Percentiles rank a stretch among this genome's conserved stretches.
Conservation (phyloP, 2,113 vertebrate species). For the Melanerpes formicivorus region DNA sequence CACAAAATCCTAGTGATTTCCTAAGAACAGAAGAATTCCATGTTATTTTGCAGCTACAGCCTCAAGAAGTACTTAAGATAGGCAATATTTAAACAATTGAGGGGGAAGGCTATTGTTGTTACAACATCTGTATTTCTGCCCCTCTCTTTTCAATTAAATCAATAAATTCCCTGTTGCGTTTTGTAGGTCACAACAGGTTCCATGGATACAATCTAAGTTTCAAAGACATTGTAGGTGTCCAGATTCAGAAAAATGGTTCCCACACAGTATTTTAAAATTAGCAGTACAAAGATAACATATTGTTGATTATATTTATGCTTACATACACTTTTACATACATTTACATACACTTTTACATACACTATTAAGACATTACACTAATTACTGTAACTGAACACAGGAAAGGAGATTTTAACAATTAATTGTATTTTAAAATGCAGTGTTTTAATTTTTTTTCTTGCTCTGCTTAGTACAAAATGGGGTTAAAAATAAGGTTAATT, state of each 20-base stretch:
- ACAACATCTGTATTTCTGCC: neutral
- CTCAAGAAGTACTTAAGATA: neutral
- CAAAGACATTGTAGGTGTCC: neutral
- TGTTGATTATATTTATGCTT: neutral
- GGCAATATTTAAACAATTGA: neutral
- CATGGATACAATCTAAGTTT: neutral
- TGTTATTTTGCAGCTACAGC: neutral
- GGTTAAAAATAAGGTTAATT: neutral
- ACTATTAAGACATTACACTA: neutral
- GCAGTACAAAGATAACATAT: neutral
- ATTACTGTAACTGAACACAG: neutral
- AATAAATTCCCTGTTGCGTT: neutral
- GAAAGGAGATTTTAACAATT: neutral
- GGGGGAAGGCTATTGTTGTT: neutral
- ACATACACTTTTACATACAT: neutral
- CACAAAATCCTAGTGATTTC: neutral
- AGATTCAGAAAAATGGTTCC: neutral
- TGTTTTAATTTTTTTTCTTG: neutral
- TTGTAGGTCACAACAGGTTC: slow-evolving; percentile 2
- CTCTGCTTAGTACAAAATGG: neutral
- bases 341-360: neutral
- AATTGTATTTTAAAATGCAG: neutral
- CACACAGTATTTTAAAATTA: neutral
- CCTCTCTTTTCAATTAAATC: slow-evolving; percentile 17
- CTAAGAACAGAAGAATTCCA: neutral